phyloP scores from a whole-genome alignment of 2,888 invertebrate genomes.

The Lumbricus terrestris region DNA sequence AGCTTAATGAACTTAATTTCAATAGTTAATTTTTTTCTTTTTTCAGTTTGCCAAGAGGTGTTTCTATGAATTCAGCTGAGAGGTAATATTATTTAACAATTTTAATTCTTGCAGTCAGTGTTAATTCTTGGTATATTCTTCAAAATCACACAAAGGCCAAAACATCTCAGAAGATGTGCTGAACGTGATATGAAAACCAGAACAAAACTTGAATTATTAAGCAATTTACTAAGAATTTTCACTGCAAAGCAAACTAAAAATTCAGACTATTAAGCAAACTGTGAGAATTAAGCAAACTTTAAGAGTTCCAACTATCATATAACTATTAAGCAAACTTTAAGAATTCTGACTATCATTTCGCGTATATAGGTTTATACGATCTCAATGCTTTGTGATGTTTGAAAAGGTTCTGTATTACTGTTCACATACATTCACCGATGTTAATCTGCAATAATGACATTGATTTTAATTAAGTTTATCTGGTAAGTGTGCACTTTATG shows the following conservation, averaged over 20 bases:
- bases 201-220: not conserved
- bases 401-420: not conserved
- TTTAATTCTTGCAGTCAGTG: not conserved
- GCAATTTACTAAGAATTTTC: not conserved
- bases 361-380: not conserved
- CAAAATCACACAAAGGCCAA: not conserved
- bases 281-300: not conserved
- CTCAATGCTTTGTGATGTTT: not conserved
- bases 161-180: not conserved
- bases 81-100: slow-evolving; percentile 4
- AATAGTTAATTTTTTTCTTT: not conserved
- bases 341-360: not conserved
- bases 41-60: not conserved
- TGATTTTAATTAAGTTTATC: not conserved
- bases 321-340: not conserved
- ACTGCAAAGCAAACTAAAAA: too few species aligned
- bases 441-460: not conserved
- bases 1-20: too few species aligned
- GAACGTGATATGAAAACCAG: not conserved
- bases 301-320: not conserved
- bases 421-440: not conserved
- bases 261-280: too few species aligned
- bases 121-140: not conserved
- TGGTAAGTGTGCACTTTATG: not conserved
- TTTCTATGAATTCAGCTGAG: not conserved